Evolutionary conservation across 2,888 invertebrate genomes (phyloP).

Genomic region (Megalurothrips usitatus): DNA sequence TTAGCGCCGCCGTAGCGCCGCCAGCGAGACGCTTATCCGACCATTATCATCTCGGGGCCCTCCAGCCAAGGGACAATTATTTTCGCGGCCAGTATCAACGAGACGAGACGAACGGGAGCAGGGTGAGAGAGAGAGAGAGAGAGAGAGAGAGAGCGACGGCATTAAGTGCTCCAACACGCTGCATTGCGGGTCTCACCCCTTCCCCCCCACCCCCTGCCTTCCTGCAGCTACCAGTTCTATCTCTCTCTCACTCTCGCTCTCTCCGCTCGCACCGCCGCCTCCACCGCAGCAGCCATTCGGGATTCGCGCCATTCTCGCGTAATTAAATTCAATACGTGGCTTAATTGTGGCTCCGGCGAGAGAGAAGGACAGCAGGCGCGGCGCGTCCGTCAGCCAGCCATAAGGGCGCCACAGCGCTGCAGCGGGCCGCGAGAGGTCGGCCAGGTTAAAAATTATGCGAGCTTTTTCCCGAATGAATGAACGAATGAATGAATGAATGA

Average conservation of each 20-base stretch:
- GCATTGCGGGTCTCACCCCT: conserved; percentile 13
- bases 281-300: neutral
- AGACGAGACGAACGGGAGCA: neutral
- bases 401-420: no score
- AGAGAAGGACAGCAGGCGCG: no score
- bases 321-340: conserved; percentile 23
- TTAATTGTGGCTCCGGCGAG: conserved; percentile 2
- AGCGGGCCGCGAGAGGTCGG: no score
- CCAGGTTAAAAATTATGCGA: no score
- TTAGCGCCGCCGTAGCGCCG: no score
- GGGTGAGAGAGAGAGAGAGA: neutral
- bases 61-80: neutral
- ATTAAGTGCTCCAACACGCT: conserved; percentile 17
- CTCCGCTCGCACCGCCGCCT: neutral
- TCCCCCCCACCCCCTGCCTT: neutral
- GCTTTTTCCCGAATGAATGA: no score
- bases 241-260: neutral
- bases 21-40: neutral
- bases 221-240: neutral
- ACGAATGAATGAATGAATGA: no score
- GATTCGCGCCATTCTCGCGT: conserved; percentile 17
- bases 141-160: neutral
- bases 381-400: no score
- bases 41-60: neutral
- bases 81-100: conserved; percentile 16